Evolutionary conservation across 2,888 invertebrate genomes (phyloP), one percentile per base, ranked within the genome.

Genomic region (Muschampia plurimacula): DNA sequence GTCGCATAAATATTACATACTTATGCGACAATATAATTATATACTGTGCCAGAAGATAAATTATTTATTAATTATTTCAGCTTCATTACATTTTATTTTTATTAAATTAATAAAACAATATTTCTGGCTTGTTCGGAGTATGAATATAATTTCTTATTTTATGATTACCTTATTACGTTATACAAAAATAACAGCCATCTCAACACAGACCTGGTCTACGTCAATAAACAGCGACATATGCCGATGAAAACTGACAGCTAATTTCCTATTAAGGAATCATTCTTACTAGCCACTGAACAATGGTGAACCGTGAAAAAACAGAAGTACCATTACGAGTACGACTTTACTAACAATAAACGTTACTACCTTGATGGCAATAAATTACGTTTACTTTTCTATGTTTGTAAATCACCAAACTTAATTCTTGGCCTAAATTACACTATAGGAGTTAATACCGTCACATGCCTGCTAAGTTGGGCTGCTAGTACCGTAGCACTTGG

Each of bases 331-430:
- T 52, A 52, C 7, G 7, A 46, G 15, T 52, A 52, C 15, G 49
- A 52, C 49, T 5, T 52, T 15, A 52, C 49, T 52, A 15, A 52
- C 49, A 52, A 52, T 15, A 7, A 15, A 52, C 49, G n/a, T n/a
- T 9, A 52, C n/a, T 52, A 52, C 49, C n/a, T 52, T 10, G 15
- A 52, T 52, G 49, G 15, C 49, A 15, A 52, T 52, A 52, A 52
- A 52, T 52, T 15, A 52, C 49, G n/a, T 52, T 52, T 52, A 52
- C 49, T 15, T 52, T 52, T 52, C 49, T 15, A 52, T n/a, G n/a
- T 52, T 15, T 52, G 49, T 52, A 52, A 52, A 52, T 52, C 49
- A 15, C 49, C 15, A 15, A 52, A 52, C 49, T 52, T 52, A 52
- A 52, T 15, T 52, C 49, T n/a, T 52, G 15, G 49, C 49, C 49